Evolutionary conservation across 1,140 invertebrate species (phyloP), one percentile per base, ranked within the genome.

Genomic region (Microplitis demolitor): DNA sequence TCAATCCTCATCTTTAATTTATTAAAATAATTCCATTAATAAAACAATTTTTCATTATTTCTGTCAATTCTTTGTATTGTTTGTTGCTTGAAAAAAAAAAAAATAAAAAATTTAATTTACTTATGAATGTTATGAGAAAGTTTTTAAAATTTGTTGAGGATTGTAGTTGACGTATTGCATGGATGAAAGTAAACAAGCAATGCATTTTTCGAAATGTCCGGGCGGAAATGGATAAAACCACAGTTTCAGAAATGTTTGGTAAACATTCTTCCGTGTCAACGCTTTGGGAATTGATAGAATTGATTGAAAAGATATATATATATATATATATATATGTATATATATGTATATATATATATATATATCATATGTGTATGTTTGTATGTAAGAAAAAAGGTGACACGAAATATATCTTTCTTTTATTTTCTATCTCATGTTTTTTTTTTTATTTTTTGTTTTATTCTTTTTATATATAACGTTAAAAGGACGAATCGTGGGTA

Each of bases 171-270:
- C 14, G 66, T 67, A 53, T 53, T 50, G 66, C 39, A 50, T n/a
- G 8, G 31, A 53, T 53, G 13, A 31, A 14, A 39, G 45, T 67
- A 67, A 67, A 67, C 66, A 67, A 53, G 50, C 51, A 11, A 53
- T 67, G 66, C 51, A 67, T 67, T 53, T 67, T 67, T 67, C 66
- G 50, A 67, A 39, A 53, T 58, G 56, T 24, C 14, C 9, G 31
- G 53, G 14, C 39, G 66, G 51, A 67, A 67, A 67, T 67, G 45
- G 66, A 31, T 53, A 67, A 67, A 67, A 53, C 50, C 66, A 67
- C 66, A 66, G 39, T 67, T 67, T 67, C 50, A 67, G n/a, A 67
- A 67, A 67, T 67, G 66, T 67, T 67, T 67, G 66, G 66, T 67
- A 67, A 67, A 67, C 66, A 67, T 14, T 67, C 51, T 67, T 67